Percentiles rank a stretch among this genome's conserved stretches.
These are phyloP conservation scores for Tauraco hartlaubi DNA, from an alignment of 2,797 vertebrate species.

Conservation along the genomic window DNA sequence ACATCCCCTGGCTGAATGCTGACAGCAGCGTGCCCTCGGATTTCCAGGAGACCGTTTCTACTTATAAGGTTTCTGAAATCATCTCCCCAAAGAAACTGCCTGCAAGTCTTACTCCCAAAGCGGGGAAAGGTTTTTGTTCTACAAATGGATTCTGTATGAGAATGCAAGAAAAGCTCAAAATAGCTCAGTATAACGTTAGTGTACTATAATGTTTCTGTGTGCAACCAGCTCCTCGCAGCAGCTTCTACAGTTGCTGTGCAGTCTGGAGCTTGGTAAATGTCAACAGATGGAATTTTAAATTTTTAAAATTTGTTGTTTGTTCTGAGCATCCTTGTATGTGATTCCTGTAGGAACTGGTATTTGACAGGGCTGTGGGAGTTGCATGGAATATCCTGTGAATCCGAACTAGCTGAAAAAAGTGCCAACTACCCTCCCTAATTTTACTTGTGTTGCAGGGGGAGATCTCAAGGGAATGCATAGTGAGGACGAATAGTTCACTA, in stretches of 20 bases:
- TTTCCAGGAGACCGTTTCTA: neutral
- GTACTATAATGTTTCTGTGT: neutral
- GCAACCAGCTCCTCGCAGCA: conserved; percentile 14
- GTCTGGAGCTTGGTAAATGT: conserved; percentile 34
- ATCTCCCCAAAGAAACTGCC: neutral
- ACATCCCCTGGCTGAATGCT: neutral
- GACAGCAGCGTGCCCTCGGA: neutral
- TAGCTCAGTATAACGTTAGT: neutral
- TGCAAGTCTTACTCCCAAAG: neutral
- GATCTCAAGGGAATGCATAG: neutral
- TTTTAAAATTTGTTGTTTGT: conserved; percentile 3
- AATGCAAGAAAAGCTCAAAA: neutral
- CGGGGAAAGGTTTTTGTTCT: neutral
- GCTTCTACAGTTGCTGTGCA: neutral
- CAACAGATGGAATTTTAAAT: conserved; percentile 51
- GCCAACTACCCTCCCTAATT: neutral
- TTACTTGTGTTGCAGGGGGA: neutral
- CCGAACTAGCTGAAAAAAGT: conserved; percentile 29
- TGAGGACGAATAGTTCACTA: conserved; percentile 13
- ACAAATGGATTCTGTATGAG: neutral
- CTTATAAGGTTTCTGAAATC: neutral
- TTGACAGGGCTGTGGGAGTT: conserved; percentile 32
- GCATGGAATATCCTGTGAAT: conserved; percentile 19
- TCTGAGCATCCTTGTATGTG: conserved; percentile 24
- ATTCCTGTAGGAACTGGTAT: conserved; percentile 54